A percentile compares a stretch with the other conserved stretches of the same genome.
These are phyloP conservation scores for Drosophila ohnishii DNA, from an alignment of 1,140 invertebrate species.

Conservation along the genomic window DNA sequence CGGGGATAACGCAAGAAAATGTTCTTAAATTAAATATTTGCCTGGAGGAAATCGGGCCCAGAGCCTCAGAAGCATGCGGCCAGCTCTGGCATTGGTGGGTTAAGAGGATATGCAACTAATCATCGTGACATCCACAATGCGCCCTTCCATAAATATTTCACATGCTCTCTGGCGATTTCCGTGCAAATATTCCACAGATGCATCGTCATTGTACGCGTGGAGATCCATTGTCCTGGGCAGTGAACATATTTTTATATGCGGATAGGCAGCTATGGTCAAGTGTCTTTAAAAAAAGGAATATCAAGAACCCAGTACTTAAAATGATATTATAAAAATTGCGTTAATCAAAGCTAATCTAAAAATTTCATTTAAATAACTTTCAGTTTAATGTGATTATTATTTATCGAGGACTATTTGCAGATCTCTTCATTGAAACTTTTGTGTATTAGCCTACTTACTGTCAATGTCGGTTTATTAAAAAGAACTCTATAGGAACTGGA, in stretches of 20 bases:
- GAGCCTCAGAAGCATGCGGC: conserved; percentile 15
- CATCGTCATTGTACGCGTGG: conserved; percentile 20
- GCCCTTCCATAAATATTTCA: conserved; percentile 73
- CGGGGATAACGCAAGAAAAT: conserved; percentile 60
- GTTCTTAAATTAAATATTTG: conserved; percentile 77
- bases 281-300: neutral
- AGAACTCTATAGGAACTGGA: neutral
- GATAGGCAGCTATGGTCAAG: neutral
- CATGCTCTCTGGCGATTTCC: conserved; percentile 66
- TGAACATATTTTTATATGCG: conserved; percentile 5
- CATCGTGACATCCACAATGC: conserved; percentile 66
- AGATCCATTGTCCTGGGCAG: conserved; percentile 27
- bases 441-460: neutral
- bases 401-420: neutral
- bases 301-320: neutral
- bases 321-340: no score
- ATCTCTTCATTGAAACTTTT: neutral
- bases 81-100: conserved; percentile 30
- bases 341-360: neutral
- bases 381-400: neutral
- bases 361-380: neutral
- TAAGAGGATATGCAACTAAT: conserved; percentile 74
- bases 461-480: neutral
- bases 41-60: conserved; percentile 68
- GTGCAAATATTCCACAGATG: conserved; percentile 62